Base-by-base conservation (phyloP, 2,888 invertebrate genomes). In the Callinectes sapidus region DNA sequence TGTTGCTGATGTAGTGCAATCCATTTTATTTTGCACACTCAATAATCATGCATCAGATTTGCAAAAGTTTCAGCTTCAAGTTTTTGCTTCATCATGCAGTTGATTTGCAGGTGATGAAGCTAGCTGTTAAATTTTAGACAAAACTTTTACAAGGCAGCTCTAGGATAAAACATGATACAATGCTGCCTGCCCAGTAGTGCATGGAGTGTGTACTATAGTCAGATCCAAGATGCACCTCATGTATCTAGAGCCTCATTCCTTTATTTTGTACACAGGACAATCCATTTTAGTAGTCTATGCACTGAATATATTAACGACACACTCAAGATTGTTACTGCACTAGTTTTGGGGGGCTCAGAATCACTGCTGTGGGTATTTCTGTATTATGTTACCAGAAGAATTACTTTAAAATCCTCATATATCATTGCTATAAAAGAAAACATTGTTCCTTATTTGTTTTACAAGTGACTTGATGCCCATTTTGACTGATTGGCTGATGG, bases 201-300 rank as follows among this genome's bases (percentile, higher is more conserved):
- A 92, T 92, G 92, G 89, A 55, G 92, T 92, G 89, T 92, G 85
- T 89, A n/a, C n/a, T n/a, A 48, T 81, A 91, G 91, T 54, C 85
- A 92, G 28, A 92, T 91, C 87, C 91, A 55, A 87, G 87, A 91
- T 87, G 87, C 91, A 91, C 91, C 55, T 87, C 42, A 55, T 66
- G 87, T 87, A 91, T 66, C 86, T 39, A 66, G 35, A 81, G 81
- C 81, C 81, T 81, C 35, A 81, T 81, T 81, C 81, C 81, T 81
- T 81, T 81, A 81, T 81, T 81, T 32, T 81, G 35, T 81, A 81
- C 81, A 32, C 81, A 81, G 81, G 81, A 81, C 81, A 32, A 35
- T 32, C 81, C 81, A 81, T 81, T 32, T 35, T 35, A 81, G 81
- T 81, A 35, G 35, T 81, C 32, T 16, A 32, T 81, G 81, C 81